A percentile compares a stretch with the other conserved stretches of the same genome.
Conservation (phyloP, 2,888 invertebrate genomes). For the Baronia brevicornis region DNA sequence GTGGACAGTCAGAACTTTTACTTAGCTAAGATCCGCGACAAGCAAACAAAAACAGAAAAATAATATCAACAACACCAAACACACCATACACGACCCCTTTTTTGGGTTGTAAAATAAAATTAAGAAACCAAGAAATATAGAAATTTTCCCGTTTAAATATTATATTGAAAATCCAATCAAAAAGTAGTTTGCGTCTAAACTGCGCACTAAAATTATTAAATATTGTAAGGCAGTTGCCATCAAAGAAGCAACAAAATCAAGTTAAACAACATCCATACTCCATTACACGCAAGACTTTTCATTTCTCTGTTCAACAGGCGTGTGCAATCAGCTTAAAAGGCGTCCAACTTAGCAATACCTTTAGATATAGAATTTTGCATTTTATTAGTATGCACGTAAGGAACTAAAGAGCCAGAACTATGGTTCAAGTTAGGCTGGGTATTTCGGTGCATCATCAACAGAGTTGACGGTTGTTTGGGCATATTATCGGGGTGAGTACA, state of each 20-base stretch:
- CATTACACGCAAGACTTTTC: conserved; percentile 46
- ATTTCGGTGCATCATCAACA: conserved; percentile 24
- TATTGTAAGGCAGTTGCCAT: conserved; percentile 12
- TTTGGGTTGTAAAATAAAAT: no score
- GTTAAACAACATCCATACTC: conserved; percentile 30
- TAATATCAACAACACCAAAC: no score
- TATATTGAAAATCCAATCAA: no score
- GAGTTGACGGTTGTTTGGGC: conserved; percentile 26
- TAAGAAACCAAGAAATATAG: no score
- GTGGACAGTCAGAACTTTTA: no score
- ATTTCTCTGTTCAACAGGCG: conserved; percentile 47
- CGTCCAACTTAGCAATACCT: conserved; percentile 22
- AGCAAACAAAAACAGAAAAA: no score
- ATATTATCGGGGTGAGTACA: conserved; percentile 20
- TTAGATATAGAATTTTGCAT: neutral
- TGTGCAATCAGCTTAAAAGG: conserved; percentile 39
- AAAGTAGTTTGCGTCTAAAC: no score
- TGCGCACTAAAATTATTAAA: conserved; percentile 4
- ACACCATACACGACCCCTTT: no score
- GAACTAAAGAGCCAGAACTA: conserved; percentile 1
- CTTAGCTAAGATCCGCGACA: no score
- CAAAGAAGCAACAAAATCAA: conserved; percentile 29
- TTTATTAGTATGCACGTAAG: conserved; percentile 2
- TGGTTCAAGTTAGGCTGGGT: conserved; percentile 16
- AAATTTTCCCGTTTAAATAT: no score